Conservation (phyloP, 2,797 vertebrate genomes). For the Scyliorhinus canicula region DNA sequence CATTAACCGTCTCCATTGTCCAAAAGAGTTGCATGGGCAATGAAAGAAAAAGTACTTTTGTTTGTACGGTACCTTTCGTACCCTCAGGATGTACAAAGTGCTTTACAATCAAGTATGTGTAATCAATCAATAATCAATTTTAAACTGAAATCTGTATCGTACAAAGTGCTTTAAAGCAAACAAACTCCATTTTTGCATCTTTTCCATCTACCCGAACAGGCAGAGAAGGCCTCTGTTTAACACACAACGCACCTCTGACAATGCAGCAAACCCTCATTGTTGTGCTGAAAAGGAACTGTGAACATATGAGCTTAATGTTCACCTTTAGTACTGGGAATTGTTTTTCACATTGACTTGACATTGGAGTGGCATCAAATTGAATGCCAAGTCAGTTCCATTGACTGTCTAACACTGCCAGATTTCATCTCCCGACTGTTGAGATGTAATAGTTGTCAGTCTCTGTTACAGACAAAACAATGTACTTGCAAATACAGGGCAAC, state of each 20-base stretch:
- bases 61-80: background rate
- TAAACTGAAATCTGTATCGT: background rate
- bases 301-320: background rate
- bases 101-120: background rate
- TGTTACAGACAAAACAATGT: background rate
- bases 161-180: background rate
- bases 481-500: background rate
- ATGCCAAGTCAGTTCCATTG: background rate
- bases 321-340: background rate
- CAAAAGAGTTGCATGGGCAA: background rate
- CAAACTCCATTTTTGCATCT: background rate
- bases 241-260: background rate
- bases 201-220: background rate
- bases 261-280: background rate
- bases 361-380: background rate
- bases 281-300: background rate
- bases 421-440: background rate
- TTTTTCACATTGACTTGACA: background rate
- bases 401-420: background rate
- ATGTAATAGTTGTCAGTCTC: background rate
- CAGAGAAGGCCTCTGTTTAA: background rate
- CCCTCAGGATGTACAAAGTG: background rate
- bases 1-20: background rate
- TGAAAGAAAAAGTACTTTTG: background rate
- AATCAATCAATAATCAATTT: background rate